phyloP scores from a whole-genome alignment of 2,113 vertebrate species.

The Lasiurus cinereus region DNA sequence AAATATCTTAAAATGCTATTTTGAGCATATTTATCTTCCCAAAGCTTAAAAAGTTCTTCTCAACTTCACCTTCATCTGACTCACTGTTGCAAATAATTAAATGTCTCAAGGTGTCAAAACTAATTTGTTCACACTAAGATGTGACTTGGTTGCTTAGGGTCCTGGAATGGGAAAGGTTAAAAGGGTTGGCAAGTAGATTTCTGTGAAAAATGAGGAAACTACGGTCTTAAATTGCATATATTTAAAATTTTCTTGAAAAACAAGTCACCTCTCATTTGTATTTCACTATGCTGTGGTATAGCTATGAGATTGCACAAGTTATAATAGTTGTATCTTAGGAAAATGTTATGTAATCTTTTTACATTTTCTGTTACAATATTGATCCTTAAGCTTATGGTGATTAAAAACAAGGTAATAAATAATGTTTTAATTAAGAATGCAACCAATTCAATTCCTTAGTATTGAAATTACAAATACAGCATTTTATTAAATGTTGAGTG shows the following conservation, averaged over 20 bases:
- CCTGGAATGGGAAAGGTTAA: slow-evolving; percentile 37
- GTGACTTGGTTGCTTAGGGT: slow-evolving; percentile 43
- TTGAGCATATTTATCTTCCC: background rate
- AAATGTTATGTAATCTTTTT: background rate
- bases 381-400: background rate
- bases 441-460: background rate
- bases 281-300: background rate
- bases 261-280: background rate
- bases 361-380: background rate
- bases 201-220: slow-evolving; percentile 28
- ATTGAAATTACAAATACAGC: slow-evolving; percentile 59
- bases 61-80: slow-evolving; percentile 59
- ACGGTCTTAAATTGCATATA: background rate
- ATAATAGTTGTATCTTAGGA: background rate
- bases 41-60: slow-evolving; percentile 49
- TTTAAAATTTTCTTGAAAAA: background rate
- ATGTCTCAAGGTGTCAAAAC: slow-evolving; percentile 62
- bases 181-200: slow-evolving; percentile 6
- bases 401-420: slow-evolving; percentile 22
- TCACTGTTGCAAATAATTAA: slow-evolving; percentile 73
- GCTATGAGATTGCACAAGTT: background rate
- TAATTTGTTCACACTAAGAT: slow-evolving; percentile 67
- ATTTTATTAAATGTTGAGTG: slow-evolving; percentile 10
- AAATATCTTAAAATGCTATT: background rate
- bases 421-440: background rate